These are phyloP conservation scores for Melinopterus prodromus DNA, from an alignment of 2,888 invertebrate genomes.

Conservation along the genomic window DNA sequence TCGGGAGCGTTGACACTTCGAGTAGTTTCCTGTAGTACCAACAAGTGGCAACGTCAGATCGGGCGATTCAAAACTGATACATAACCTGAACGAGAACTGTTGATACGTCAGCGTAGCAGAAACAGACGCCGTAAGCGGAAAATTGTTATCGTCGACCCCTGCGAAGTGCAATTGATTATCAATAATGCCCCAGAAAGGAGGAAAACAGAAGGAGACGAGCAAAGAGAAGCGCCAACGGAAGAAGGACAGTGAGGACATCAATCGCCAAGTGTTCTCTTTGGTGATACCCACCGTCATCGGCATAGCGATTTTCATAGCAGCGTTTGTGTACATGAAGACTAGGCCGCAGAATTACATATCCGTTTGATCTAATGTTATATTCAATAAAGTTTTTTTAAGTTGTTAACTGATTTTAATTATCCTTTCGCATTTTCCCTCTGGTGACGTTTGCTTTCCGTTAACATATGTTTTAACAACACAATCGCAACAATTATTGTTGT, in stretches of 20 bases:
- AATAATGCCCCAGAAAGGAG: slow-evolving; percentile 81
- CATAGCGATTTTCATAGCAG: slow-evolving; percentile 74
- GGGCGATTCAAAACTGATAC: slow-evolving; percentile 32
- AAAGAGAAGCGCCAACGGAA: slow-evolving; percentile 86
- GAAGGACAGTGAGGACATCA: slow-evolving; percentile 82
- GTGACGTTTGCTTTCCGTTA: background rate
- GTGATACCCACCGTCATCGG: slow-evolving; percentile 78
- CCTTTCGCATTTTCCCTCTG: background rate
- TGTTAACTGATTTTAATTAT: slow-evolving; percentile 27
- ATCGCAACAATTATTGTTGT: background rate
- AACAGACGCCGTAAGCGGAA: slow-evolving; percentile 5
- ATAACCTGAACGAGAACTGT: slow-evolving; percentile 30
- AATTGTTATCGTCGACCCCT: background rate
- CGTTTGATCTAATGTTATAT: slow-evolving; percentile 33
- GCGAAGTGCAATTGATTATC: slow-evolving; percentile 10
- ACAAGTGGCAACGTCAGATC: slow-evolving; percentile 31
- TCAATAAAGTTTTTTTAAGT: slow-evolving; percentile 38
- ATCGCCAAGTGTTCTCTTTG: slow-evolving; percentile 79
- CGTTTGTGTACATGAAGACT: slow-evolving; percentile 83
- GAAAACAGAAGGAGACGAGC: slow-evolving; percentile 82
- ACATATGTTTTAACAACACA: slow-evolving; percentile 20
- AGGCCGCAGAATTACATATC: slow-evolving; percentile 63
- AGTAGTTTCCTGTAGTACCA: slow-evolving; percentile 29
- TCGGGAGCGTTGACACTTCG: slow-evolving; percentile 6
- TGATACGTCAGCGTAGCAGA: slow-evolving; percentile 36